Percentiles rank a stretch among this genome's conserved stretches.
Evolutionary conservation across 2,888 invertebrate species (phyloP).

Genomic region (Punctoribates punctum): DNA sequence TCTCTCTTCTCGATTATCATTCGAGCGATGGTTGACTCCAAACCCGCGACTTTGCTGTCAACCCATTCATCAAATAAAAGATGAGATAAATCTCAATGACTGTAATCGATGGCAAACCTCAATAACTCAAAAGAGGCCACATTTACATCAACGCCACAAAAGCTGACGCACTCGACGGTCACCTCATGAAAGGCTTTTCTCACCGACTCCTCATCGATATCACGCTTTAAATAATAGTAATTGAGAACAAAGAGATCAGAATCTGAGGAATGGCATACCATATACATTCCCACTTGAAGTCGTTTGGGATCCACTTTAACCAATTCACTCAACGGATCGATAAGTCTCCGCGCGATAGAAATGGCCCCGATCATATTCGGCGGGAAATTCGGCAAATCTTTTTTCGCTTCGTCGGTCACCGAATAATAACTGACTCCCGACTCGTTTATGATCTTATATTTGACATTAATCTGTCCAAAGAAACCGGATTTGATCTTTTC

Average conservation of each 20-base stretch:
- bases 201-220: slow-evolving; percentile 73
- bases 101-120: slow-evolving; percentile 58
- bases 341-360: slow-evolving; percentile 74
- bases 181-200: slow-evolving; percentile 68
- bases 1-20: slow-evolving; percentile 72
- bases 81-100: not conserved
- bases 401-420: slow-evolving; percentile 72
- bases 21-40: slow-evolving; percentile 70
- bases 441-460: slow-evolving; percentile 59
- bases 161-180: slow-evolving; percentile 84
- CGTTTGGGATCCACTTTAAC: slow-evolving; percentile 87
- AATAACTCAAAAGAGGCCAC: slow-evolving; percentile 76
- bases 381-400: slow-evolving; percentile 78
- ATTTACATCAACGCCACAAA: slow-evolving; percentile 88
- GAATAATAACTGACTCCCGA: slow-evolving; percentile 90
- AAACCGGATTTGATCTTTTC: slow-evolving; percentile 43
- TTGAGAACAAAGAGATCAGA: not conserved
- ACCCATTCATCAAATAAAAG: slow-evolving; percentile 21
- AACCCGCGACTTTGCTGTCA: slow-evolving; percentile 73
- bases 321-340: slow-evolving; percentile 84
- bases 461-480: slow-evolving; percentile 61
- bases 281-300: slow-evolving; percentile 89
- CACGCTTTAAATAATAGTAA: slow-evolving; percentile 63
- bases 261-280: slow-evolving; percentile 50
- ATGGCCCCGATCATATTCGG: slow-evolving; percentile 55